Conservation (phyloP, 2,888 invertebrate species). For the Antitype chi region DNA sequence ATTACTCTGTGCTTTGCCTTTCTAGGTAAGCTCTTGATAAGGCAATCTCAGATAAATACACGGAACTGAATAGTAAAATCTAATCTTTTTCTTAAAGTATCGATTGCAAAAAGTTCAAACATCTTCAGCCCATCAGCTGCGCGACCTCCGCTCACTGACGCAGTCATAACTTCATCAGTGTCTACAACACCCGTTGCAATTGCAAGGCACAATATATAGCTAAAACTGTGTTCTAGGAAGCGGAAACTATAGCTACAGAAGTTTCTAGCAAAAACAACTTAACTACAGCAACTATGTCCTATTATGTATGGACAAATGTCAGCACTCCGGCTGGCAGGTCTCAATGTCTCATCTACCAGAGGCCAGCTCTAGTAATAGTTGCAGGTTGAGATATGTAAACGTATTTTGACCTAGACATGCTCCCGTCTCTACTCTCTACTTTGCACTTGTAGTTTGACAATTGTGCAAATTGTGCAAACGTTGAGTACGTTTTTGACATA, state of each 20-base stretch:
- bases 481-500: too few relatives aligned
- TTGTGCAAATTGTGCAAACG: background rate
- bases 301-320: conserved; percentile 1
- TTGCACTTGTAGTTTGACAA: background rate
- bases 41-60: background rate
- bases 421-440: background rate
- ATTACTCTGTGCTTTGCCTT: background rate
- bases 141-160: too few relatives aligned
- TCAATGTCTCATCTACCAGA: conserved; percentile 15
- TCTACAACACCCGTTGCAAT: background rate
- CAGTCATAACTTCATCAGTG: background rate
- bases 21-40: background rate
- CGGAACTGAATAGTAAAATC: background rate
- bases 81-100: too few relatives aligned
- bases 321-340: background rate
- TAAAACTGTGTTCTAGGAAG: conserved; percentile 4
- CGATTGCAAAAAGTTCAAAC: too few relatives aligned
- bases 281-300: background rate
- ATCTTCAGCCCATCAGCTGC: too few relatives aligned
- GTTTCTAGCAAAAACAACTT: background rate
- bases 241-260: background rate
- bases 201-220: background rate
- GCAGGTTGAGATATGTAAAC: background rate
- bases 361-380: background rate
- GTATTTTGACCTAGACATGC: background rate